Conservation (phyloP, 2,113 vertebrate species). For the Danionella cerebrum region DNA sequence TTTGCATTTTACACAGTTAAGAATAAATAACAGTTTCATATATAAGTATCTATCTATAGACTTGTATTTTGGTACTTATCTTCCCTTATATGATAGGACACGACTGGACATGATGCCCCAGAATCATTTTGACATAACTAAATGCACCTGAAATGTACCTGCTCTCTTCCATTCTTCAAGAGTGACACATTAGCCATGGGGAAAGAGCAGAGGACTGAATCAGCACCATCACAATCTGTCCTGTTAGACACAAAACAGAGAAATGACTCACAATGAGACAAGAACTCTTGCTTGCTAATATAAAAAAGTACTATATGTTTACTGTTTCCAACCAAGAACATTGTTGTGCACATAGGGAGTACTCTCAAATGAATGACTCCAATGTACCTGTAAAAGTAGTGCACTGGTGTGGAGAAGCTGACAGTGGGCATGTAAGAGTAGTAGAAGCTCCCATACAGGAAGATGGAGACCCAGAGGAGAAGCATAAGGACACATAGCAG, state of each 20-base stretch:
- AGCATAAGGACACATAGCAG: slow-evolving; percentile 70
- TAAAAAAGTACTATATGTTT: slow-evolving; percentile 1
- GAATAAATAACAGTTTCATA: too few species aligned
- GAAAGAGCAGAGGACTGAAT: slow-evolving; percentile 73
- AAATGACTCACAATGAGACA: not conserved
- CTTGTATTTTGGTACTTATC: too few species aligned
- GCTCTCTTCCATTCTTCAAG: slow-evolving; percentile 69
- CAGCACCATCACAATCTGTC: slow-evolving; percentile 65
- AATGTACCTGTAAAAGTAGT: slow-evolving; percentile 70
- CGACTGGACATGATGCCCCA: too few species aligned
- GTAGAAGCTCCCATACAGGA: slow-evolving; percentile 89
- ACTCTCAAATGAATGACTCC: not conserved
- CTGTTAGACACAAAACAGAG: slow-evolving; percentile 38
- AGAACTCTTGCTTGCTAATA: not conserved
- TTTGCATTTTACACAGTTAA: too few species aligned
- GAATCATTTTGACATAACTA: too few species aligned
- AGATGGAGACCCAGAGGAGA: slow-evolving; percentile 83
- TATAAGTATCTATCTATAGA: too few species aligned
- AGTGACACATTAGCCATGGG: slow-evolving; percentile 81
- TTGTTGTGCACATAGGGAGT: not conserved
- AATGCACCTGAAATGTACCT: slow-evolving; percentile 49
- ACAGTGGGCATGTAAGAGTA: slow-evolving; percentile 88
- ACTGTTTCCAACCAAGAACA: not conserved
- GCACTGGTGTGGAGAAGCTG: slow-evolving; percentile 79
- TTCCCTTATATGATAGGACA: too few species aligned